Conservation (phyloP, 2,888 invertebrate species). For the Dichetophora obliterata region DNA sequence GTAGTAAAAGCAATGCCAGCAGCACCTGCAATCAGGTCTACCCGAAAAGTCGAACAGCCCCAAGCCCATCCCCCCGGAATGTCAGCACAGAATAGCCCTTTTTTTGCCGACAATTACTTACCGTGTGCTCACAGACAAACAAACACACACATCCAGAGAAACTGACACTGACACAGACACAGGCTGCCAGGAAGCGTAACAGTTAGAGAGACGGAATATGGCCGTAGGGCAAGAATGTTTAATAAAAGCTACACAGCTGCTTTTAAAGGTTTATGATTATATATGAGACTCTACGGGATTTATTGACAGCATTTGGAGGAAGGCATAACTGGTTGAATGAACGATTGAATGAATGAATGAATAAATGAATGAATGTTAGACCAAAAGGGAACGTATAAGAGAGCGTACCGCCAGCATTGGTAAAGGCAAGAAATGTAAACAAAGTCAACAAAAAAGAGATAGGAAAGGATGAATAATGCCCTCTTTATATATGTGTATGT, state of each 20-base stretch:
- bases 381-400: background rate
- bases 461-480: background rate
- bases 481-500: background rate
- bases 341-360: too few species aligned
- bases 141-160: too few species aligned
- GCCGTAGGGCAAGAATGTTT: slow-evolving; percentile 23
- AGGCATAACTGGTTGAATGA: background rate
- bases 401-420: background rate
- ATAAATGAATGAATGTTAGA: too few species aligned
- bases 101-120: too few species aligned
- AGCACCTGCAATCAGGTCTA: too few species aligned
- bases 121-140: too few species aligned
- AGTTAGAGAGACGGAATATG: background rate
- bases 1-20: too few species aligned
- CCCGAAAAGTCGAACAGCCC: too few species aligned
- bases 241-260: slow-evolving; percentile 35
- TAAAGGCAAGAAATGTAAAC: background rate
- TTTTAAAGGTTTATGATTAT: slow-evolving; percentile 36
- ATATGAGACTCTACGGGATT: slow-evolving; percentile 29
- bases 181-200: too few species aligned
- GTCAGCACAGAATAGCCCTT: too few species aligned
- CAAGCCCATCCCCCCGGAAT: too few species aligned
- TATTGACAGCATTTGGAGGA: slow-evolving; percentile 16
- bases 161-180: too few species aligned
- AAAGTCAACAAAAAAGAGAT: background rate